Conservation (phyloP, 2,797 vertebrate genomes). For the Melanotaenia parkinsoni region DNA sequence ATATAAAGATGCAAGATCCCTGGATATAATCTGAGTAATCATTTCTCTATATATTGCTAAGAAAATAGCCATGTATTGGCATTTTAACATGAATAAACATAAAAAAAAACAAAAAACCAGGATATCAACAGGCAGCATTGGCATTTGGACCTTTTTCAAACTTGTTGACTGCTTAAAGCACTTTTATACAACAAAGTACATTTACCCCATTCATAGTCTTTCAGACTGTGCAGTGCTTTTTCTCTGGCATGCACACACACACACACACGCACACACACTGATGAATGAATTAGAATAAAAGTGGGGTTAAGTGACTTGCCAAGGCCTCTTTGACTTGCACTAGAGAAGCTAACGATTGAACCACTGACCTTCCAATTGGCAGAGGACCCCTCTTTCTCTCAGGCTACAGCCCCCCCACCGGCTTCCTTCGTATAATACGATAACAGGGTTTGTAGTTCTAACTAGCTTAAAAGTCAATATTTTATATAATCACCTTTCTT, state of each 20-base stretch:
- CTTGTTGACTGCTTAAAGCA: neutral
- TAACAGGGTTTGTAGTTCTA: too few relatives aligned
- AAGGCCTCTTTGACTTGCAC: neutral
- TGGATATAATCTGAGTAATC: too few relatives aligned
- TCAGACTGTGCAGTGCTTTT: neutral
- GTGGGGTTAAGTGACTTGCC: neutral
- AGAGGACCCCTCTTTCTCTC: too few relatives aligned
- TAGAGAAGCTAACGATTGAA: neutral
- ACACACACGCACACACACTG: neutral
- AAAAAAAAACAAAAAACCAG: too few relatives aligned
- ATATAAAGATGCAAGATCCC: neutral
- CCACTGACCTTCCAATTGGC: neutral
- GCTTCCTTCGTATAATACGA: too few relatives aligned
- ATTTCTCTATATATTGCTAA: neutral
- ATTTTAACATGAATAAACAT: too few relatives aligned
- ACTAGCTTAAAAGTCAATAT: too few relatives aligned
- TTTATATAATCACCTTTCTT: too few relatives aligned
- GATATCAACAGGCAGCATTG: neutral
- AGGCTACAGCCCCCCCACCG: too few relatives aligned
- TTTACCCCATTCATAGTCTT: neutral
- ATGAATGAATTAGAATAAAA: neutral
- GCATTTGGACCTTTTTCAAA: neutral
- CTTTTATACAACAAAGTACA: neutral
- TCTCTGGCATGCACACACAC: neutral
- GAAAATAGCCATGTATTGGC: neutral